phyloP scores from a whole-genome alignment of 2,797 vertebrate species.

The Pangasius macronema region DNA sequence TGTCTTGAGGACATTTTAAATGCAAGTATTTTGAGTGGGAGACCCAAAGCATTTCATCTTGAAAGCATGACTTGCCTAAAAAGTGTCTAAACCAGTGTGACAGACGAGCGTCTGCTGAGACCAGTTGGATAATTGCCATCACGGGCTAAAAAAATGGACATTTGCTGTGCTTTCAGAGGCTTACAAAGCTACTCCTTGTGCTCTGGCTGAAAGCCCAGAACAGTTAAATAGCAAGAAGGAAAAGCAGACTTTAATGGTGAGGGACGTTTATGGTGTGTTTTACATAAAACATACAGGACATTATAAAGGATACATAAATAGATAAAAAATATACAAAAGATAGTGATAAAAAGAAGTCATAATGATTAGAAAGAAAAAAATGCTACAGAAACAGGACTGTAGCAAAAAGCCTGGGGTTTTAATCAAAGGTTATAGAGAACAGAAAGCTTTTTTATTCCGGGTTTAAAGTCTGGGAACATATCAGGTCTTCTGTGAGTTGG shows the following conservation, averaged over 20 bases:
- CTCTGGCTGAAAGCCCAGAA: slow-evolving; percentile 10
- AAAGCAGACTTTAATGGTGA: background rate
- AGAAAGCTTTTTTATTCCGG: background rate
- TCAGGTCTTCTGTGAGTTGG: background rate
- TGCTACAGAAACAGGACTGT: background rate
- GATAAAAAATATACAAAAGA: background rate
- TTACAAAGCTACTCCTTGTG: background rate
- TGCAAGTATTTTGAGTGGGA: background rate
- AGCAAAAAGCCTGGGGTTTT: background rate
- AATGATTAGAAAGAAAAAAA: background rate
- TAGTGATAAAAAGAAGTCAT: background rate
- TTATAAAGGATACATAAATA: background rate
- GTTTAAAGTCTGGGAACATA: background rate
- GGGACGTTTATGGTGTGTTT: background rate
- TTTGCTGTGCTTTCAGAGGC: background rate
- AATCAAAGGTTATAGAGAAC: background rate
- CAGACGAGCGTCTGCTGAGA: background rate
- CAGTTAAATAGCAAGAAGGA: background rate
- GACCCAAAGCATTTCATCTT: background rate
- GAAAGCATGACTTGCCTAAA: background rate
- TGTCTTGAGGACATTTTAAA: background rate
- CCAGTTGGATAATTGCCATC: slow-evolving; percentile 8
- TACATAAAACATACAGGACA: background rate
- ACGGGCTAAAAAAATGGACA: too few relatives aligned
- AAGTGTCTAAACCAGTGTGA: background rate